Evolutionary conservation across 2,797 vertebrate genomes (phyloP).

Genomic region (Characodon lateralis): DNA sequence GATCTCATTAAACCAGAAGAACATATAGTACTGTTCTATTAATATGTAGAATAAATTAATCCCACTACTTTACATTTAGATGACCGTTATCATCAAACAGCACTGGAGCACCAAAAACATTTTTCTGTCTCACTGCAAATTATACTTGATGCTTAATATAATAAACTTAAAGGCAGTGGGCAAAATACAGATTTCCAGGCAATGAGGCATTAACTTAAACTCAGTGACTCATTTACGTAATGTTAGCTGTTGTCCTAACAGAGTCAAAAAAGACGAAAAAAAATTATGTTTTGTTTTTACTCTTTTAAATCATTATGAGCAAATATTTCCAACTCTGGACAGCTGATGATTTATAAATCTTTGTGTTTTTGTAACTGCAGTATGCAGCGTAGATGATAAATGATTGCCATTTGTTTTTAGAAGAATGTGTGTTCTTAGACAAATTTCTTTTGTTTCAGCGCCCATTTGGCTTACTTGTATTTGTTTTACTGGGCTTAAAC

Average conservation of each 20-base stretch:
- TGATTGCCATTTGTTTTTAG: conserved; percentile 15
- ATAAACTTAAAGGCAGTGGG: neutral
- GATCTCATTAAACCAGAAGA: neutral
- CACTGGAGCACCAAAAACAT: neutral
- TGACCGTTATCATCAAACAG: conserved; percentile 1
- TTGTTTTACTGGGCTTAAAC: conserved; percentile 14
- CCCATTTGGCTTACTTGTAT: conserved; percentile 6
- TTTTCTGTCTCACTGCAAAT: neutral
- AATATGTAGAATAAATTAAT: conserved; percentile 2
- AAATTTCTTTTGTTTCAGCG: neutral
- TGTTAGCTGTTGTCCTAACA: neutral
- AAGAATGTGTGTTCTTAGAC: conserved; percentile 14
- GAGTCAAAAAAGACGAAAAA: neutral
- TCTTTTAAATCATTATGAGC: neutral
- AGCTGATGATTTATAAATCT: neutral
- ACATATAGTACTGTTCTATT: neutral
- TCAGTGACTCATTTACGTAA: neutral
- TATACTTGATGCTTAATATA: neutral
- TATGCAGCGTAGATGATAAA: neutral
- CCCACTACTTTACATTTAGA: neutral
- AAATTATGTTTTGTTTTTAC: neutral
- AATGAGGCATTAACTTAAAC: neutral
- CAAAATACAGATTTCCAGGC: neutral
- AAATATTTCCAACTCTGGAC: neutral
- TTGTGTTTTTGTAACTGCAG: conserved; percentile 12